A percentile compares a stretch with the other conserved stretches of the same genome.
These are phyloP conservation scores for Phortica magna DNA, from an alignment of 2,888 invertebrate genomes.

Conservation along the genomic window DNA sequence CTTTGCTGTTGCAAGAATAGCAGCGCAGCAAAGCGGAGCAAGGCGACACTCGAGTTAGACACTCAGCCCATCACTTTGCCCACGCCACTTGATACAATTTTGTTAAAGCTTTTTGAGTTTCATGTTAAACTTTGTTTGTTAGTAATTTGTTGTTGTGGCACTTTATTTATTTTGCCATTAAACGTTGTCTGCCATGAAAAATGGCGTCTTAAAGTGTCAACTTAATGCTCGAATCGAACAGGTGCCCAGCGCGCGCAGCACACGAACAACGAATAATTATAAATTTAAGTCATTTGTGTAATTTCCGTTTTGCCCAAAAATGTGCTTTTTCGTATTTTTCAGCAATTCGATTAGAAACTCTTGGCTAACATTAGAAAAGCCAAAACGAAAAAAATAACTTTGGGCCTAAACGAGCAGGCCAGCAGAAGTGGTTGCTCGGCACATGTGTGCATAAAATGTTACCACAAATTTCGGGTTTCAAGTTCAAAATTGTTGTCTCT, in stretches of 20 bases:
- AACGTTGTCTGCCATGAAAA: conserved; percentile 51
- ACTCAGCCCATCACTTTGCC: no score
- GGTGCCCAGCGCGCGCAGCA: conserved; percentile 62
- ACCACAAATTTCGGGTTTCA: neutral
- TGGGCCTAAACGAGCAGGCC: conserved; percentile 60
- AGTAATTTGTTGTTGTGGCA: neutral
- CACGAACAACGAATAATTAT: conserved; percentile 15
- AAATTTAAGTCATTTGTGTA: conserved; percentile 1
- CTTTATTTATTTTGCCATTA: neutral
- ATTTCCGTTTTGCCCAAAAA: neutral
- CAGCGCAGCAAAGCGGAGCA: conserved; percentile 42
- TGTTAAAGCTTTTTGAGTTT: no score
- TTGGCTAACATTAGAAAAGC: conserved; percentile 12
- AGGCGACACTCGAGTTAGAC: neutral
- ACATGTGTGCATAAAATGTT: neutral
- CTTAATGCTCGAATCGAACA: conserved; percentile 73
- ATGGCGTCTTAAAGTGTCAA: conserved; percentile 76
- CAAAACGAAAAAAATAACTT: conserved; percentile 65
- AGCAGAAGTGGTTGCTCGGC: conserved; percentile 45
- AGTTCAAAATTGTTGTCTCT: conserved; percentile 15
- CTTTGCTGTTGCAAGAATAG: conserved; percentile 53
- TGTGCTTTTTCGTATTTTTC: neutral
- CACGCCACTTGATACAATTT: no score
- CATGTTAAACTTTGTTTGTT: neutral
- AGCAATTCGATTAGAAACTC: neutral